Percentiles rank a stretch among this genome's conserved stretches.
These are phyloP conservation scores for Poecilus cupreus DNA, from an alignment of 2,888 invertebrate genomes.

Conservation along the genomic window DNA sequence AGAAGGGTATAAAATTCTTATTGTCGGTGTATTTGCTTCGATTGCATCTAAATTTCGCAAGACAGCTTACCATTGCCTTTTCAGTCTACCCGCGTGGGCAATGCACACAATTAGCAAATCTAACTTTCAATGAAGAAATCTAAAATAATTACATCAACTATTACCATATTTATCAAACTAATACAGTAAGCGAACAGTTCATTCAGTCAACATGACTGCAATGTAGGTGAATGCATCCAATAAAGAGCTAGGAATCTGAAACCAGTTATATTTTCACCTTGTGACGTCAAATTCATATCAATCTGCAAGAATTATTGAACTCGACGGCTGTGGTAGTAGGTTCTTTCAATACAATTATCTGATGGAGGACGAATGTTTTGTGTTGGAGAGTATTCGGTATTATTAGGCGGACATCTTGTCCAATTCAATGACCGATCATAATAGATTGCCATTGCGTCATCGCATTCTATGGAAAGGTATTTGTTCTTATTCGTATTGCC, in stretches of 20 bases:
- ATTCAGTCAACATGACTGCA: not conserved
- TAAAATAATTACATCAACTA: constrained; percentile 34
- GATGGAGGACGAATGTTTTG: constrained; percentile 33
- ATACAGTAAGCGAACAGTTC: constrained; percentile 22
- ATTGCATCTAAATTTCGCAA: constrained; percentile 4
- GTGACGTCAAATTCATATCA: constrained; percentile 39
- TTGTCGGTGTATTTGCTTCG: not conserved
- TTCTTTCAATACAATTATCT: constrained; percentile 31
- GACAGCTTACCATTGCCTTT: not conserved
- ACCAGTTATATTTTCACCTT: constrained; percentile 45
- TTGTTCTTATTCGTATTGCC: not conserved
- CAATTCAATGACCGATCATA: constrained; percentile 56
- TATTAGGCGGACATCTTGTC: constrained; percentile 13
- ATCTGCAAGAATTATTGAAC: constrained; percentile 42
- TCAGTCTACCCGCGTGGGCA: constrained; percentile 7
- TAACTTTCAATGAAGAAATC: constrained; percentile 34
- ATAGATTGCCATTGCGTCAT: constrained; percentile 50
- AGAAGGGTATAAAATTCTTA: no score
- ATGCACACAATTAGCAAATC: constrained; percentile 21
- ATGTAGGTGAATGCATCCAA: constrained; percentile 44
- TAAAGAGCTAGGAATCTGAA: constrained; percentile 24
- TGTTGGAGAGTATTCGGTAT: not conserved
- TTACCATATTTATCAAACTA: constrained; percentile 32
- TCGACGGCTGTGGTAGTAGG: not conserved
- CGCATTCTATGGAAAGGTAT: not conserved